Conservation (phyloP, 2,797 vertebrate species). For the Luscinia luscinia region DNA sequence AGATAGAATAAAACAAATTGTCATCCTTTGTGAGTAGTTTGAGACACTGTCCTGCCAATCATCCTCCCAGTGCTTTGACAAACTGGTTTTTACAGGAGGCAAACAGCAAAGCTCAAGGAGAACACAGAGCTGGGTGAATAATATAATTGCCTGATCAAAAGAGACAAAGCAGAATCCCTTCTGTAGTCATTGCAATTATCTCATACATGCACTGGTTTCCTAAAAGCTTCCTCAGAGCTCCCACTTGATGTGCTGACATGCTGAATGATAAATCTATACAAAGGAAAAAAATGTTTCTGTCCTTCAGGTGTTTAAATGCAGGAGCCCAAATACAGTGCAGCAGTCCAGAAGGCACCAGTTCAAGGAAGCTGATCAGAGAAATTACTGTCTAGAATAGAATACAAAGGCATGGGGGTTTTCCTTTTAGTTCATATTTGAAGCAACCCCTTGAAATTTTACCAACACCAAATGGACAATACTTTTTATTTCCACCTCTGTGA, state of each 20-base stretch:
- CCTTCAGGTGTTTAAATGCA: not conserved
- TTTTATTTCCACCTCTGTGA: not conserved
- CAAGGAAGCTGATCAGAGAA: not conserved
- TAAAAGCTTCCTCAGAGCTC: not conserved
- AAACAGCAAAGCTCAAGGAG: constrained; percentile 4
- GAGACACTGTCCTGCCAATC: not conserved
- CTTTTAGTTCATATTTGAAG: not conserved
- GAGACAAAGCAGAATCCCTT: not conserved
- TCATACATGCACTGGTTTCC: not conserved
- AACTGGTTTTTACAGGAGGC: not conserved
- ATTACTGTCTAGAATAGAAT: not conserved
- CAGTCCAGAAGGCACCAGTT: not conserved
- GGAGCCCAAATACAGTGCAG: not conserved
- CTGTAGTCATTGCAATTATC: not conserved
- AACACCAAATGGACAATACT: not conserved
- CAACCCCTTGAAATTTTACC: not conserved
- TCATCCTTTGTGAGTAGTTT: not conserved
- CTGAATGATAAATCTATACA: not conserved
- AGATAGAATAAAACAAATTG: not conserved
- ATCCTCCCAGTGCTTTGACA: constrained; percentile 4
- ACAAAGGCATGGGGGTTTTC: not conserved
- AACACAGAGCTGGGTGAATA: not conserved
- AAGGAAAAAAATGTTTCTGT: constrained; percentile 2
- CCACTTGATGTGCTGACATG: not conserved
- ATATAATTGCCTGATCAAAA: not conserved